Conservation (phyloP, 1,140 invertebrate genomes). For the Trichoplusia ni region DNA sequence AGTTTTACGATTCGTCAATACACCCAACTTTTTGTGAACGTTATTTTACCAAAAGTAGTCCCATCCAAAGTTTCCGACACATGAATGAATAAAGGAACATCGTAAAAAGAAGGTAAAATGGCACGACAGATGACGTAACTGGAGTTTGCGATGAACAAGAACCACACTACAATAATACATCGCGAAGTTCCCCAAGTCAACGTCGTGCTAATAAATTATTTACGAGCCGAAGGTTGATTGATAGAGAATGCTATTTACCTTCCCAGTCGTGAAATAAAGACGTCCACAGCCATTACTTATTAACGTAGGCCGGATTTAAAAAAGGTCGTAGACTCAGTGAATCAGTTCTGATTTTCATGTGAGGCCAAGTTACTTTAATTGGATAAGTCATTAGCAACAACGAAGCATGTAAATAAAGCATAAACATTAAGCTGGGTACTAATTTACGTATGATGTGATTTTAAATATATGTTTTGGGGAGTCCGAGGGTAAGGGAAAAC, state of each 20-base stretch:
- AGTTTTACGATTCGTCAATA: constrained; percentile 4
- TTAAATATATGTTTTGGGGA: constrained; percentile 26
- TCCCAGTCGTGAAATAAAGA: constrained; percentile 23
- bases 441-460: constrained; percentile 18
- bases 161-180: constrained; percentile 30
- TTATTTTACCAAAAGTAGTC: constrained; percentile 3
- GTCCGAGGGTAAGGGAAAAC: constrained; percentile 1
- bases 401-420: neutral
- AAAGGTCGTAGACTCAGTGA: neutral
- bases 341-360: neutral
- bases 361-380: neutral
- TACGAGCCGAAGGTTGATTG: constrained; percentile 17
- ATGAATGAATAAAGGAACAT: constrained; percentile 27
- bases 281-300: constrained; percentile 17
- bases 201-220: constrained; percentile 19
- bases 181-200: neutral
- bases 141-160: constrained; percentile 24
- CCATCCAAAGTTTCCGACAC: neutral
- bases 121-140: constrained; percentile 1
- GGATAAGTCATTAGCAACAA: constrained; percentile 4
- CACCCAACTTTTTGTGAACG: neutral
- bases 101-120: constrained; percentile 15
- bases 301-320: constrained; percentile 14
- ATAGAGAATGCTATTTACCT: constrained; percentile 27
- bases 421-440: constrained; percentile 2